Conservation (phyloP, 53 echinoderm and acorn worm genomes). For the Hippasteria phrygiana region DNA sequence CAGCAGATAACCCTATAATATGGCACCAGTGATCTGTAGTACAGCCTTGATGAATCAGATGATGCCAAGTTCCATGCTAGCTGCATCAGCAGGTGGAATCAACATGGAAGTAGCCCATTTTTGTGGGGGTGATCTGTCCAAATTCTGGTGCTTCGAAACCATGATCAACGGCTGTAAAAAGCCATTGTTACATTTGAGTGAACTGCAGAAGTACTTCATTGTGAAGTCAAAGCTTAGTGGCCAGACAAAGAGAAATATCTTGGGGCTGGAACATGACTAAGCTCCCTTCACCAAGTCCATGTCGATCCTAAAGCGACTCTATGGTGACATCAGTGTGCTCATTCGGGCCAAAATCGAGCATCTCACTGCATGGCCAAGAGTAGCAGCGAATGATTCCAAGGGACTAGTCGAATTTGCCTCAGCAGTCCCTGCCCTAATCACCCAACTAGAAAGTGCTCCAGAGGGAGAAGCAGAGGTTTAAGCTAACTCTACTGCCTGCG, state of each 20-base stretch:
- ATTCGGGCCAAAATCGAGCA: constrained; percentile 4
- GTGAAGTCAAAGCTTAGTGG: constrained; percentile 40
- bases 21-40: too few species aligned
- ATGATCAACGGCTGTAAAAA: constrained; percentile 34
- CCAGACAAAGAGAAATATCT: not conserved
- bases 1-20: too few species aligned
- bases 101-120: constrained; percentile 5
- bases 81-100: constrained; percentile 14
- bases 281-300: not conserved
- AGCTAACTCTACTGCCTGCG: constrained; percentile 35
- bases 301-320: constrained; percentile 1
- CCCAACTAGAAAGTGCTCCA: constrained; percentile 15
- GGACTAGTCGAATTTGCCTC: constrained; percentile 1
- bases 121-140: constrained; percentile 21
- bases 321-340: constrained; percentile 21
- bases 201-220: too few species aligned
- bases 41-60: too few species aligned
- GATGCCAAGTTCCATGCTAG: constrained; percentile 29
- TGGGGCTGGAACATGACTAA: not conserved
- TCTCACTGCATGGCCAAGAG: constrained; percentile 8
- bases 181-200: constrained; percentile 25
- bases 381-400: not conserved
- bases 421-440: not conserved
- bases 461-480: constrained; percentile 16
- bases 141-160: constrained; percentile 31